Base-by-base conservation (phyloP, 2,888 invertebrate species). In the Mongoloraphidia duomilia region DNA sequence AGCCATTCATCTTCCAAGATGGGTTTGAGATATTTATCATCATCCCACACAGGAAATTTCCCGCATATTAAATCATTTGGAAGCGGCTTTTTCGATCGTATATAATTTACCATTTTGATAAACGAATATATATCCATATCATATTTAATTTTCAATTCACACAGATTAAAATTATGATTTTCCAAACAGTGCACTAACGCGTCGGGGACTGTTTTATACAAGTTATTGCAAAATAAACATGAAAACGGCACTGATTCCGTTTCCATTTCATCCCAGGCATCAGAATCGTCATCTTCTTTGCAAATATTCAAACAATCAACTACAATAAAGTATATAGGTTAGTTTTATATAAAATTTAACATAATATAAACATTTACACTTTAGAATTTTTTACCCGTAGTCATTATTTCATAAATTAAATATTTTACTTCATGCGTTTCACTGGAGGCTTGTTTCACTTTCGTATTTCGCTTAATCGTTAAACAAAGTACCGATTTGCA, bases 51-150 rank as follows among this genome's bases (percentile, higher is more conserved):
- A 2, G 74, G 68, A 52, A 68, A 64, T 42, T 70, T 66, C 12
- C 76, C 63, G 40, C 62, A 58, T 55, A 75, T 70, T 41, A 83
- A 65, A 41, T 74, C 71, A 51, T 76, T 73, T 0, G 82, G 67
- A 45, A 66, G 68, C 2, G 79, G 69, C 53, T 79, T 79, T 46
- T 78, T 73, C 11, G 68, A 72, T 57, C 86, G 77, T 52, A 90
- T 81, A 59, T 79, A 91, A 67, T 90, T 91, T 1, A 91, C 77
- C 59, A 91, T 66, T 64, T 86, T 86, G 33, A 86, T 82, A 57
- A 82, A 87, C 0, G 82, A 82, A 66, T 90, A 88, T 60, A 82
- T 82, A 63, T 90, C 88, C 77, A 90, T 82, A 56, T 75, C 75
- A 59, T 82, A 80, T 61, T 78, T 83, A 3, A 65, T 64, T 64